Evolutionary conservation across 2,113 vertebrate genomes (phyloP), one percentile per base, ranked within the genome.

Genomic region (Hyperoodon ampullatus): DNA sequence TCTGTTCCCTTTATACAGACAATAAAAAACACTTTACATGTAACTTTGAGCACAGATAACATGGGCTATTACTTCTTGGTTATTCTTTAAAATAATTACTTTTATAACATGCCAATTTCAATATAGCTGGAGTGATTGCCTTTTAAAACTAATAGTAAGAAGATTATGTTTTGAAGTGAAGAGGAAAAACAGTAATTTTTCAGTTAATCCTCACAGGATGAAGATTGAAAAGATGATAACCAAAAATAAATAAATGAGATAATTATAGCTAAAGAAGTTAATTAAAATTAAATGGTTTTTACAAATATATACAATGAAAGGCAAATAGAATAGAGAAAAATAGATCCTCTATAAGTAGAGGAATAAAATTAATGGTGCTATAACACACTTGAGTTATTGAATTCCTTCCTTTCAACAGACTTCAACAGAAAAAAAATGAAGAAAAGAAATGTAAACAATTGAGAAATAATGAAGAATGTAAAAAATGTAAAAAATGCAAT

Each of bases 231-330:
- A 39, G n/a, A 96, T 42, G 6, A 65, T 39, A 96, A 65, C 2
- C 4, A 86, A 96, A 97, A 88, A 93, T 61, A 91, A 91, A 88
- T 60, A 86, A 95, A 78, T 97, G n/a, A 90, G 47, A 77, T 95
- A 72, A 95, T 90, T 87, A 97, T 86, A 91, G 47, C 60, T 81
- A 74, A 93, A 60, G 14, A 92, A 72, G 10, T 90, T 94, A 93
- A 97, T 97, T 94, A 94, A 81, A 95, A 85, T 72, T 74, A 92
- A 93, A 50, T 85, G 10, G 13, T 60, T 93, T 93, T 94, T 75
- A 88, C 5, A 81, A 87, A 90, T 88, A 92, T 18, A 42, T 65
- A 91, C 66, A 68, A 33, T 60, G 19, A 87, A 96, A 95, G 47
- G 26, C 15, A 97, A 94, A 53, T 89, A 92, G 14, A 35, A 75